Conservation (phyloP, 2,113 vertebrate species). For the Ochotona curzoniae region DNA sequence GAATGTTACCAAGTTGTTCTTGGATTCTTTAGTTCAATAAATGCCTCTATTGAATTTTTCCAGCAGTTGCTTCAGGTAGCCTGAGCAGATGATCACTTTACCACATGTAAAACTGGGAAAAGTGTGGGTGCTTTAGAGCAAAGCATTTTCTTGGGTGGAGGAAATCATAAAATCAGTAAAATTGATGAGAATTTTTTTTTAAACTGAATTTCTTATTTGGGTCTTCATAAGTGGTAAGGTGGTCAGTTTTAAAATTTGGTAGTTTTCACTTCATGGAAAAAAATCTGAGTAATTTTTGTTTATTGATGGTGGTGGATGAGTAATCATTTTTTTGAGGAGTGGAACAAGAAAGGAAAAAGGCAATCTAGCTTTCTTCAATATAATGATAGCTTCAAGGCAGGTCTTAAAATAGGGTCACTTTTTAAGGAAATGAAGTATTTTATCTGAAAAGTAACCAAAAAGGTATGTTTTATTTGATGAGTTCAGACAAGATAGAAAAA, state of each 20-base stretch:
- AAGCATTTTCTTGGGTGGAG: slow-evolving; percentile 3
- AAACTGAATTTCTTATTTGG: background rate
- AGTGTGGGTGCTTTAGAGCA: background rate
- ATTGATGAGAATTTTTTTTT: background rate
- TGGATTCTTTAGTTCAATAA: slow-evolving; percentile 15
- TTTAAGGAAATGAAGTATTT: slow-evolving; percentile 14
- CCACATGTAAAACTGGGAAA: slow-evolving; percentile 12
- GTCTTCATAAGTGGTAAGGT: slow-evolving; percentile 25
- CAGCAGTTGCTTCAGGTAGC: slow-evolving; percentile 37
- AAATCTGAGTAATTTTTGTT: background rate
- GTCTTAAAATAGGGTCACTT: background rate
- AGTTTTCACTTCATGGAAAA: slow-evolving; percentile 12
- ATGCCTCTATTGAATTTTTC: slow-evolving; percentile 53
- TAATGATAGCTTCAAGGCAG: background rate
- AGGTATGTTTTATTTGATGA: slow-evolving; percentile 7
- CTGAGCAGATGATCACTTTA: background rate
- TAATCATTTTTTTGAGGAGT: background rate
- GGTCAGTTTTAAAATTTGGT: slow-evolving; percentile 40
- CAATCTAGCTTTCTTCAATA: background rate
- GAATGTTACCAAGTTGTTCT: slow-evolving; percentile 54
- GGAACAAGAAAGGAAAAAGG: background rate
- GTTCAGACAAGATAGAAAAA: background rate
- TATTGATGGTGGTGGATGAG: background rate
- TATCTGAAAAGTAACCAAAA: slow-evolving; percentile 52
- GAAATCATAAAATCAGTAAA: slow-evolving; percentile 27